Evolutionary conservation across 2,888 invertebrate species (phyloP), one percentile per base, ranked within the genome.

Genomic region (Limnephilus rhombicus): DNA sequence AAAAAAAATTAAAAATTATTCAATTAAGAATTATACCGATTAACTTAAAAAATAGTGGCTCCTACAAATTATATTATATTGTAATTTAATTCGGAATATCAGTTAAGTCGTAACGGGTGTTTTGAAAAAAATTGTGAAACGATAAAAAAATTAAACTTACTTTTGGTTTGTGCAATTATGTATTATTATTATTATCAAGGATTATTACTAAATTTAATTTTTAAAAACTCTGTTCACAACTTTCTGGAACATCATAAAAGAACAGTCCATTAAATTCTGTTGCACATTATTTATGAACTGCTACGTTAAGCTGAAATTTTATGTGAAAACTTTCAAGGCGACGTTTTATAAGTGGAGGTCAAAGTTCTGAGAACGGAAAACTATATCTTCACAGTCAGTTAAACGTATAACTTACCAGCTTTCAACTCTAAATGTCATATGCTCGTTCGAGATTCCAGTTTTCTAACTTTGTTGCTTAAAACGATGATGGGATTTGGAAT

Each of bases 321-420:
- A 93, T 93, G 92, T 53, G 92, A 86, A 93, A 93, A 93, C 91
- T 93, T 93, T 92, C 41, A 88, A 81, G 81, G 89, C 83, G 83
- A 90, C 86, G 90, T 92, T 91, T 91, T 80, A 92, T 85, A 91
- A 91, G 91, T 85, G 90, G 89, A 88, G 91, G 87, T 90, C 85
- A 89, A 85, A 89, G 89, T 86, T 90, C 81, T 86, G 34, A 82
- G 53, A 87, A 86, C 85, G 86, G 90, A 92, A 90, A 90, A 90
- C 83, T 86, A 90, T 90, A 90, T 83, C 34, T 92, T 92, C 37
- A 41, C 37, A 41, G 34, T 31, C 49, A 45, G n/a, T 91, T 82
- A 82, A 80, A 88, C 31, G 83, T 41, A 89, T 80, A 81, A 81
- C 15, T 80, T 45, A 89, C 37, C n/a, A 91, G 31, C 37, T 45